Conservation (phyloP, 1,140 invertebrate genomes). For the Drosophila teissieri region DNA sequence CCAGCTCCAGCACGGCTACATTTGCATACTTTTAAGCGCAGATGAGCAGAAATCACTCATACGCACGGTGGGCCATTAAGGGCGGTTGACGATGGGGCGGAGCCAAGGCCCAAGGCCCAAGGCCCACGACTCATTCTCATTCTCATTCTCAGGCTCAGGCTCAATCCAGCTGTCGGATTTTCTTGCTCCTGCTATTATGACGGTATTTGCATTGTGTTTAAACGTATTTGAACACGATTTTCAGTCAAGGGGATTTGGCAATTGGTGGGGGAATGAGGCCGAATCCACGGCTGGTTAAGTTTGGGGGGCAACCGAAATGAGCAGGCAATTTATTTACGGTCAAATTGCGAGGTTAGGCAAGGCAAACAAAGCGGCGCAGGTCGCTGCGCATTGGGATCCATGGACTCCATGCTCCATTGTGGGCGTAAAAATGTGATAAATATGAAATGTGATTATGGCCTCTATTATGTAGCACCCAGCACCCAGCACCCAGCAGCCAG, state of each 20-base stretch:
- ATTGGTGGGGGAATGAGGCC: neutral
- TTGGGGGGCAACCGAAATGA: constrained; percentile 63
- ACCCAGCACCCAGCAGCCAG: constrained; percentile 25
- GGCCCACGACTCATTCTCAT: neutral
- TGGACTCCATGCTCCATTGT: constrained; percentile 36
- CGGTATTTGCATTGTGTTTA: constrained; percentile 84
- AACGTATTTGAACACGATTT: constrained; percentile 74
- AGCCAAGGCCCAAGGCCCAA: constrained; percentile 46
- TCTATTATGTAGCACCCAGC: constrained; percentile 68
- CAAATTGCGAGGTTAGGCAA: constrained; percentile 80
- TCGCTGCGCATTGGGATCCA: constrained; percentile 29
- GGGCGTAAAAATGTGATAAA: constrained; percentile 84
- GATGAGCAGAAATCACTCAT: constrained; percentile 80
- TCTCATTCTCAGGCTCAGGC: neutral
- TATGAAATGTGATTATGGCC: constrained; percentile 84
- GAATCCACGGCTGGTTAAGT: neutral
- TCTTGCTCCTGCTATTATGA: constrained; percentile 70
- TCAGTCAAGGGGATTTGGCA: constrained; percentile 43
- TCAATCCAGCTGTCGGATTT: constrained; percentile 68
- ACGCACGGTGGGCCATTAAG: constrained; percentile 65
- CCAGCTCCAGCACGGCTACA: constrained; percentile 28
- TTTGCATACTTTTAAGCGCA: constrained; percentile 82
- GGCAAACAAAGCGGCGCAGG: constrained; percentile 67
- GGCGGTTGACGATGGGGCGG: constrained; percentile 44
- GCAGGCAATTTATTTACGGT: constrained; percentile 83